These are phyloP conservation scores for Pogonomyrmex californicus DNA, from an alignment of 1,140 invertebrate genomes.

Conservation along the genomic window DNA sequence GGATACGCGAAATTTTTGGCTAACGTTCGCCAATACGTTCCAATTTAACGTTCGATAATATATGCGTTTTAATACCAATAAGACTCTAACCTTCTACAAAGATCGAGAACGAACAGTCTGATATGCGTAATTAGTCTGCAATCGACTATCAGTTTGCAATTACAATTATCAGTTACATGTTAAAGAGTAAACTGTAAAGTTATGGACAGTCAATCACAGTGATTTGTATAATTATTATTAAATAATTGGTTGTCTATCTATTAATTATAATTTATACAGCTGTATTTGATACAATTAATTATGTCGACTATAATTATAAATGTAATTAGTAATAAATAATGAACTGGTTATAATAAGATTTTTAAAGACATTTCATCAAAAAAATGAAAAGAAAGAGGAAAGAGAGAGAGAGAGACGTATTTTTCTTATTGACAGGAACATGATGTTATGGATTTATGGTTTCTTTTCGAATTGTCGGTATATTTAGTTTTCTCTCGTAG, in stretches of 20 bases:
- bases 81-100: neutral
- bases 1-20: slow-evolving; percentile 26
- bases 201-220: neutral
- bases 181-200: neutral
- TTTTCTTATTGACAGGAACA: neutral
- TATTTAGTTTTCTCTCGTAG: neutral
- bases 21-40: neutral
- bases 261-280: slow-evolving; percentile 12
- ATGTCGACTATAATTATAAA: neutral
- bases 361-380: neutral
- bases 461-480: slow-evolving; percentile 11
- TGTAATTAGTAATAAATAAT: neutral
- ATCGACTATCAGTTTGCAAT: neutral
- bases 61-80: neutral
- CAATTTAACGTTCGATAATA: neutral
- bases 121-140: neutral
- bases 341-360: neutral
- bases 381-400: neutral
- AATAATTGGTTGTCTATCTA: slow-evolving; percentile 14
- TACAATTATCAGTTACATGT: neutral
- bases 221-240: slow-evolving; percentile 22
- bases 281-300: neutral
- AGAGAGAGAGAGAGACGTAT: neutral
- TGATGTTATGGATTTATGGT: neutral
- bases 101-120: neutral